These are phyloP conservation scores for Gymnocypris eckloni DNA, from an alignment of 2,797 vertebrate genomes.

Conservation along the genomic window DNA sequence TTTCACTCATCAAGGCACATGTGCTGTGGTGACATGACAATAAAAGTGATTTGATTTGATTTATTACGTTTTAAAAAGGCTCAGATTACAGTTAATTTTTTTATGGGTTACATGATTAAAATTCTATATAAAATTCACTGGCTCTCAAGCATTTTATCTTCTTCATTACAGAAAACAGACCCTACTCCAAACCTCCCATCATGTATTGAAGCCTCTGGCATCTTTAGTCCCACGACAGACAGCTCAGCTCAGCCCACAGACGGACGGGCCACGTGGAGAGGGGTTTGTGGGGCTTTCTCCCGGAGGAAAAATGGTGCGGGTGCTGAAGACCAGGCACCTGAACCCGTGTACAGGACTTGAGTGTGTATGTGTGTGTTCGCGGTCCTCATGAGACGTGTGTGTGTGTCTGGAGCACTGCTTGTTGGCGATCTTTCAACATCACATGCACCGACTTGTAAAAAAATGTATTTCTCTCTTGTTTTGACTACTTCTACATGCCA, in stretches of 20 bases:
- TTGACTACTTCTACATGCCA: constrained; percentile 55
- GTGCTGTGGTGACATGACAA: no score
- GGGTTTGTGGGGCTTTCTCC: constrained; percentile 43
- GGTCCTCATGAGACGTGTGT: constrained; percentile 12
- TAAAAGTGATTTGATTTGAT: no score
- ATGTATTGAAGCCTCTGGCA: constrained; percentile 78
- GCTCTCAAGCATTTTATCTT: constrained; percentile 41
- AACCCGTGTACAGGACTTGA: constrained; percentile 60
- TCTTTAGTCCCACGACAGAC: constrained; percentile 48
- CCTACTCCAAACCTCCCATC: constrained; percentile 81
- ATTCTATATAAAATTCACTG: background rate
- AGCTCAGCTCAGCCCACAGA: constrained; percentile 71
- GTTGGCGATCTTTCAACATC: constrained; percentile 46
- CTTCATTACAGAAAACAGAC: constrained; percentile 77
- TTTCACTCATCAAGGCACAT: no score
- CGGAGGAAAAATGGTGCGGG: constrained; percentile 23
- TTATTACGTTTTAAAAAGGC: background rate
- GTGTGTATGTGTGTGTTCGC: constrained; percentile 45
- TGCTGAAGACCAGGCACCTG: constrained; percentile 43
- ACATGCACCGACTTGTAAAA: constrained; percentile 59
- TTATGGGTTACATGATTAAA: background rate
- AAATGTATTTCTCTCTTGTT: constrained; percentile 57
- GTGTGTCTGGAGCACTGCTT: constrained; percentile 46
- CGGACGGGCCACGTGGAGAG: constrained; percentile 51
- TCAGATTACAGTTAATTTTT: background rate